Evolutionary conservation across 2,888 invertebrate genomes (phyloP).

Genomic region (Pheosia gnoma): DNA sequence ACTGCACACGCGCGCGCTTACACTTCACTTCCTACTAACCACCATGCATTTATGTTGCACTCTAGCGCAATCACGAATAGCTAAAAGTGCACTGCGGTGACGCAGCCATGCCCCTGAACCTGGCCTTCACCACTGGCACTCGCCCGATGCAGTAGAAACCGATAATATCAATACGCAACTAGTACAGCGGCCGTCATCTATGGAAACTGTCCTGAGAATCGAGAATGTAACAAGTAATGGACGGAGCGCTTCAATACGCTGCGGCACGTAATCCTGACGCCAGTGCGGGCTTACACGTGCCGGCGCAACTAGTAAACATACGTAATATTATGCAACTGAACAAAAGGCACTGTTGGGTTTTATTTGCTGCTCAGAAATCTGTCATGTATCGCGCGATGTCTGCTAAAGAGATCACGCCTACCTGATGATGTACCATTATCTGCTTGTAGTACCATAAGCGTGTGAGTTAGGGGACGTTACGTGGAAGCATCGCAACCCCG

Average conservation of each 20-base stretch:
- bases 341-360: slow-evolving; percentile 35
- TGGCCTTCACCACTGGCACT: slow-evolving; percentile 32
- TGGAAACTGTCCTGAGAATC: slow-evolving; percentile 2
- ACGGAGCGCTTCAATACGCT: slow-evolving; percentile 13
- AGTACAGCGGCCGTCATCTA: slow-evolving; percentile 20
- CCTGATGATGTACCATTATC: too few relatives aligned
- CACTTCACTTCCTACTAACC: slow-evolving; percentile 30
- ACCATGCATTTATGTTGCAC: slow-evolving; percentile 30
- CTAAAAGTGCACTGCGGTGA: slow-evolving; percentile 54
- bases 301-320: slow-evolving; percentile 51
- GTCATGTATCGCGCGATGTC: background rate
- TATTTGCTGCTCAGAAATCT: background rate
- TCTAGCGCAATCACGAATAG: slow-evolving; percentile 32
- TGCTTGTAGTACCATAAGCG: too few relatives aligned
- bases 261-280: slow-evolving; percentile 14
- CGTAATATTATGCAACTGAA: slow-evolving; percentile 63
- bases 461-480: too few relatives aligned
- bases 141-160: slow-evolving; percentile 1
- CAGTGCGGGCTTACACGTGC: slow-evolving; percentile 58
- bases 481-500: too few relatives aligned
- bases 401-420: background rate
- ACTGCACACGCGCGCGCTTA: slow-evolving; percentile 34
- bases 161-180: slow-evolving; percentile 4
- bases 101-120: slow-evolving; percentile 54
- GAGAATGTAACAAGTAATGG: slow-evolving; percentile 34